Base-by-base conservation (phyloP, 37 sponge, comb jelly and placozoan genomes). In the Eunapius fragilis region DNA sequence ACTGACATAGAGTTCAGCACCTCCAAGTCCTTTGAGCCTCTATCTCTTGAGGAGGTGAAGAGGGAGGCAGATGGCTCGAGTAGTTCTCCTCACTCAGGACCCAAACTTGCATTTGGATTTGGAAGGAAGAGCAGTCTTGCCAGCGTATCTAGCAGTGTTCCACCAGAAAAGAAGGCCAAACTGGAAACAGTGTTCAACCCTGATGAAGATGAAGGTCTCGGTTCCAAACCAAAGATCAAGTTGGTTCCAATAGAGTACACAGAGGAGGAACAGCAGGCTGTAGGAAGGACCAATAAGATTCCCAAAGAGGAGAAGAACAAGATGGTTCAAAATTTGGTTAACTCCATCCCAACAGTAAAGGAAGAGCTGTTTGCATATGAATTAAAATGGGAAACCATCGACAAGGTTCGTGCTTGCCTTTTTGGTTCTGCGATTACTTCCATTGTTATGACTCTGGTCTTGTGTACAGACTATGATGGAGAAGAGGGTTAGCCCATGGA, bases 341-440 rank as follows among this genome's bases (percentile, higher is more conserved):
- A 91, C 50, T 90, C 87, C 37, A 96, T 98, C 26, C 99, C 99
- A n/a, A 93, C 99, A 17, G 50, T 58, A 2, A 95, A 91, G 85
- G 99, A 97, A 33, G 96, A 98, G 69, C 91, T 98, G 79, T 98
- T 98, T 71, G 78, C 82, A 17, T 98, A 95, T 48, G 85, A 92
- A 0, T 82, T 98, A 37, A 93, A 93, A 82, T 98, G 99, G 99
- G 92, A 91, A 4, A 78, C 86, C 25, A 86, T 98, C 25, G 99
- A 98, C 75, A 72, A 92, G 87, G 98, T 97, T 3, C 76, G n/a
- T n/a, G n/a, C n/a, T n/a, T n/a, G n/a, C n/a, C n/a, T 86, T 72
- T 24, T 68, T 70, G 30, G 30, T 80, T 23, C 34, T 70, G 67
- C 7, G 12, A 19, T 1, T 77, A n/a, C n/a, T n/a, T n/a, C n/a